Conservation (phyloP, 2,888 invertebrate genomes). For the Rhopalosiphum nymphaeae region DNA sequence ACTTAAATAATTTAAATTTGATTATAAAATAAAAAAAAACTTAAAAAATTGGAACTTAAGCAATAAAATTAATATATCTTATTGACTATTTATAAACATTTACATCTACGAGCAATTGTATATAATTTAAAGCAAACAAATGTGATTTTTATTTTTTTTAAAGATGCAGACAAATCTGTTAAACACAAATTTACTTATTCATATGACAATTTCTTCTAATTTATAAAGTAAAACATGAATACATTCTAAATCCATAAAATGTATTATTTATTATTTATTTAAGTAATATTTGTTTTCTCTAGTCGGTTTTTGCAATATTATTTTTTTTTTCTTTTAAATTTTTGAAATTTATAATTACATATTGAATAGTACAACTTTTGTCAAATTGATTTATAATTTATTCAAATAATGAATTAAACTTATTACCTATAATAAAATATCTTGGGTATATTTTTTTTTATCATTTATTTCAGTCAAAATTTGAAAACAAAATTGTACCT, state of each 20-base stretch:
- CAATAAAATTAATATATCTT: neutral
- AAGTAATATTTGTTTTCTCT: slow-evolving; percentile 41
- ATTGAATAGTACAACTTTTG: slow-evolving; percentile 45
- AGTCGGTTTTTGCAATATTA: slow-evolving; percentile 27
- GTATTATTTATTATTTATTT: slow-evolving; percentile 41
- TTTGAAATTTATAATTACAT: slow-evolving; percentile 13
- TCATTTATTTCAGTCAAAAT: neutral
- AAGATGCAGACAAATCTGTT: slow-evolving; percentile 8
- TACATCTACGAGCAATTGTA: slow-evolving; percentile 22
- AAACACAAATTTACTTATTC: neutral
- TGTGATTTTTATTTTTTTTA: slow-evolving; percentile 4
- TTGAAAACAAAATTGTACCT: neutral
- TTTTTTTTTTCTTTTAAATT: slow-evolving; percentile 30
- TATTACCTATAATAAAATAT: slow-evolving; percentile 39
- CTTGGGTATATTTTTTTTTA: neutral
- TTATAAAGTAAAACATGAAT: neutral
- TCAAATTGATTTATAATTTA: slow-evolving; percentile 30
- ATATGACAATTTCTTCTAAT: neutral
- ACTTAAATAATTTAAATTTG: slow-evolving; percentile 1
- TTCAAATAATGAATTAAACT: neutral
- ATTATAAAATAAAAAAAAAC: neutral
- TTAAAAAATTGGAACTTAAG: neutral
- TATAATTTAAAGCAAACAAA: neutral
- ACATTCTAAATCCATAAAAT: neutral
- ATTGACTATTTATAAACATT: neutral